Percentiles rank a stretch among this genome's conserved stretches.
Conservation (phyloP, 2,888 invertebrate genomes). For the Oscheius sp. region DNA sequence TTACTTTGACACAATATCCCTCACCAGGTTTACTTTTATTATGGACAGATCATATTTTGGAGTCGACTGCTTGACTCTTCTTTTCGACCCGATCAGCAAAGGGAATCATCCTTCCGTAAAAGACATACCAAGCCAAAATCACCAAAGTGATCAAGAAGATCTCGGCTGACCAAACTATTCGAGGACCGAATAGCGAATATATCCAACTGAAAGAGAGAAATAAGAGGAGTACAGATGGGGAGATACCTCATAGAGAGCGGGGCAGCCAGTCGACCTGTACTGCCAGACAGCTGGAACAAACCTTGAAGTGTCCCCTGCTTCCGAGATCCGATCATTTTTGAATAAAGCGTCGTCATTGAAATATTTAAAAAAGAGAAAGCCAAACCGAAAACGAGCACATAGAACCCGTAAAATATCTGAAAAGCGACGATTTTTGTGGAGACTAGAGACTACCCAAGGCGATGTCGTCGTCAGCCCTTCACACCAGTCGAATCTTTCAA, state of each 20-base stretch:
- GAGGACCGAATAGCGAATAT: constrained; percentile 11
- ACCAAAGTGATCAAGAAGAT: not conserved
- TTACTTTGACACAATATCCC: no score
- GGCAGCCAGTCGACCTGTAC: constrained; percentile 41
- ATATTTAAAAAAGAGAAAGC: constrained; percentile 47
- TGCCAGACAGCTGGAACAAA: constrained; percentile 52
- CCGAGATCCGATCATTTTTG: constrained; percentile 50
- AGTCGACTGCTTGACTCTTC: not conserved
- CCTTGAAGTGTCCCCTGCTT: constrained; percentile 53
- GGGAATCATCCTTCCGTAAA: constrained; percentile 19
- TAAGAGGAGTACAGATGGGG: not conserved
- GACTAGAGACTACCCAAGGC: constrained; percentile 22
- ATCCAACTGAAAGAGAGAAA: not conserved
- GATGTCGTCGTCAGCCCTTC: constrained; percentile 29
- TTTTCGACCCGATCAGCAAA: constrained; percentile 6
- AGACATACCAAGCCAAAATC: constrained; percentile 14
- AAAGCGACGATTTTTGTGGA: not conserved
- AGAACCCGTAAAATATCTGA: constrained; percentile 43
- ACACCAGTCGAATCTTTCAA: constrained; percentile 48
- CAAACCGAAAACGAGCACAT: constrained; percentile 49
- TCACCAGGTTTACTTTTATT: not conserved
- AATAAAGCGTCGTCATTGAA: constrained; percentile 48
- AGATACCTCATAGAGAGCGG: constrained; percentile 21
- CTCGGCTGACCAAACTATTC: constrained; percentile 14
- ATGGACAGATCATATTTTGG: not conserved